Evolutionary conservation across 1,140 invertebrate genomes (phyloP), one percentile per base, ranked within the genome.

Genomic region (Phthorimaea operculella): DNA sequence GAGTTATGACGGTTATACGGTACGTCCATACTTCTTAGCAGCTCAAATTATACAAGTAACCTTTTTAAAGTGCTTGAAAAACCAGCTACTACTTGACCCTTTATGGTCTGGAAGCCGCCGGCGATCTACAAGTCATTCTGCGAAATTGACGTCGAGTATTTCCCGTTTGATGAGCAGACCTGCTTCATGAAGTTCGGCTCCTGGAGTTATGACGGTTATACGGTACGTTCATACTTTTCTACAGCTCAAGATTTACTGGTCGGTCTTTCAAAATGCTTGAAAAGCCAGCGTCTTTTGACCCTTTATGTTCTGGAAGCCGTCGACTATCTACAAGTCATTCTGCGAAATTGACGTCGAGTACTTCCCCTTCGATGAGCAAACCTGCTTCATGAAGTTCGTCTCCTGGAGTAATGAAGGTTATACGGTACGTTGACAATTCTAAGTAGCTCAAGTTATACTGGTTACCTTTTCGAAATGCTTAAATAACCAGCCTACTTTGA

Each of bases 121-220:
- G 97, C 97, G 59, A 98, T 99, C 83, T 99, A 98, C 88, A 98
- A 98, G 88, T 98, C 95, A 58, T 98, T 96, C 80, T 98, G 96
- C 79, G 95, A 98, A 87, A 98, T 99, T 66, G 94, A 98, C 86
- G 96, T 98, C 64, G 93, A 96, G 21, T 28, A 28, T 83, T 98
- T 98, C 85, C 96, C 96, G 17, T 98, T 97, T 85, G 97, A 98
- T 83, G 91, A 96, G 82, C 97, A 99, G 82, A 94, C 93, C 18
- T 99, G 97, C 86, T 93, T 95, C 81, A 96, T 99, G 93, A 98
- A 98, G 85, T 99, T 98, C 68, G 98, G 97, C 59, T 98, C 96
- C 44, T 96, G 94, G 94, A 96, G 94, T 18, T 97, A 96, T 82
- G 94, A 96, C 74, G 94, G 94, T 60, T 96, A 95, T 74, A 92